Percentiles rank a stretch among this genome's conserved stretches.
phyloP scores from a whole-genome alignment of 2,113 vertebrate genomes.

The Protobothrops flavoviridis region DNA sequence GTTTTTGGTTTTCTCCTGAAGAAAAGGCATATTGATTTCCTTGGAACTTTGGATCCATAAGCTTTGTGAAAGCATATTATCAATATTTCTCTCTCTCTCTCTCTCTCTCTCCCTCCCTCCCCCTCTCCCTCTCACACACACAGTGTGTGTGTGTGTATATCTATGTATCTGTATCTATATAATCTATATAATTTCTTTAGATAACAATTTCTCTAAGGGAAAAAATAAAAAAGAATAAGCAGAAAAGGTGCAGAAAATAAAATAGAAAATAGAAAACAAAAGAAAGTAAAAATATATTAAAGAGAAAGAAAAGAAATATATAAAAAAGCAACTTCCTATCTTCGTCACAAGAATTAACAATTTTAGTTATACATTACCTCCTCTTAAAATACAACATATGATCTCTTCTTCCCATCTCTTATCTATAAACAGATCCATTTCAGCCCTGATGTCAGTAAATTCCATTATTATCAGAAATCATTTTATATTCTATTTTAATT shows the following conservation, averaged over 20 bases:
- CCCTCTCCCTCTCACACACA: too few species aligned
- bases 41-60: background rate
- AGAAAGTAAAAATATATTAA: background rate
- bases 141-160: too few species aligned
- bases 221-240: background rate
- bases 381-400: background rate
- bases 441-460: background rate
- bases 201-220: background rate
- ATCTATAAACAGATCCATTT: background rate
- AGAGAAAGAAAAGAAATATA: background rate
- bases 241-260: background rate
- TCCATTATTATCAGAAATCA: background rate
- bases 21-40: constrained; percentile 11
- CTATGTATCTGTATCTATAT: background rate
- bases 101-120: too few species aligned
- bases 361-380: background rate
- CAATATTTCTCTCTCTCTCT: background rate
- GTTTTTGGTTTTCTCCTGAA: background rate
- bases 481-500: background rate
- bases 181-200: background rate
- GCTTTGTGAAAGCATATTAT: background rate
- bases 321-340: background rate
- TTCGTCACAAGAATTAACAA: background rate
- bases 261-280: background rate
- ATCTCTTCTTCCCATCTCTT: background rate